Evolutionary conservation across 2,113 vertebrate genomes (phyloP), one percentile per base, ranked within the genome.

Genomic region (Taxidea taxus): DNA sequence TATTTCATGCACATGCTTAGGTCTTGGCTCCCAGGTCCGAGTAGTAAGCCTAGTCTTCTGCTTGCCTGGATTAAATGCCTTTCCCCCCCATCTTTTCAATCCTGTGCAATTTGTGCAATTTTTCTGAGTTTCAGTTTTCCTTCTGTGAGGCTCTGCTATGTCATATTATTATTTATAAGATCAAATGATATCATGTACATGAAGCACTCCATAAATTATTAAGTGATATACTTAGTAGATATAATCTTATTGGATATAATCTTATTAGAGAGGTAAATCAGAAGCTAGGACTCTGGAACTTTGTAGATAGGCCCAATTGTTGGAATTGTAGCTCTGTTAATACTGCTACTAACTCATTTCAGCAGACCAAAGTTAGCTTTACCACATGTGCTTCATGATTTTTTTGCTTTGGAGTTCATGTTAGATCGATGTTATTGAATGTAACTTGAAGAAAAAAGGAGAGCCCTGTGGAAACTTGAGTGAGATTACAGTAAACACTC

Each of bases 381-480:
- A 85, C 23, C 34, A 51, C 16, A n/a, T 68, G 51, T n/a, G 15
- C 42, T 39, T 87, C 14, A 47, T 87, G 16, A 31, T 7, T 8
- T 93, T 86, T 94, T 81, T 90, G 16, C 42, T 95, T 95, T 93
- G 74, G 12, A 60, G 74, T 97, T 97, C 94, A 56, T 74, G 47
- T 96, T 98, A 88, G 25, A 86, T 86, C 3, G 6, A 84, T 84
- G 56, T 64, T 78, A 77, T 39, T 94, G 62, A 92, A 88, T 58
- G 51, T 42, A 94, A 54, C 83, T 92, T 64, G 78, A 70, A 88
- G 37, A 77, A 77, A 96, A 94, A 88, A 5, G 42, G 8, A 82
- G 15, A 87, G 25, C 37, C 18, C 51, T 92, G 18, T 95, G 34
- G 47, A 95, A 92, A 86, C 44, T 47, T 81, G 18, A 87, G 27